Conservation (phyloP, 2,797 vertebrate genomes). For the Myotis vivesi region DNA sequence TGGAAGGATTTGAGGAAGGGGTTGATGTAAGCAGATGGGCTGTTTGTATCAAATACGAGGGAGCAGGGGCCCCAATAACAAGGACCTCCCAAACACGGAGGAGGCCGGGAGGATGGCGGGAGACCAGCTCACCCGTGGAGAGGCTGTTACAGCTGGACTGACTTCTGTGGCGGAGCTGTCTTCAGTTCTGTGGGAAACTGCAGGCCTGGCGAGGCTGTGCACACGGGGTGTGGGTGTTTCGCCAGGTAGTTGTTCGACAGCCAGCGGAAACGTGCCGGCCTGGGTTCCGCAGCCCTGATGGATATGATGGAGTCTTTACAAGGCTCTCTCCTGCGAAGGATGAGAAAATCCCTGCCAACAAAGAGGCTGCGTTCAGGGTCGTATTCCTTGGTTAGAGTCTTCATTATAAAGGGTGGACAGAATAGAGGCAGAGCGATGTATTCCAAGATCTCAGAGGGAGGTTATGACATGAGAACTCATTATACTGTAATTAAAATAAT, state of each 20-base stretch:
- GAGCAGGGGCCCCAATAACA: background rate
- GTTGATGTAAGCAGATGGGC: slow-evolving; percentile 33
- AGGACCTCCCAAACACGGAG: background rate
- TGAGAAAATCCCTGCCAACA: background rate
- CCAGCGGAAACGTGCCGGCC: background rate
- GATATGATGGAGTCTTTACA: background rate
- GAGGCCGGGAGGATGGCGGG: background rate
- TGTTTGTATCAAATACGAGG: background rate
- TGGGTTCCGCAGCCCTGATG: background rate
- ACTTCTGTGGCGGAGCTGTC: slow-evolving; percentile 57
- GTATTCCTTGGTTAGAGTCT: background rate
- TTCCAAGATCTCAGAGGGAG: slow-evolving; percentile 37
- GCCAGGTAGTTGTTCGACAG: background rate
- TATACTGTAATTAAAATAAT: slow-evolving; percentile 37
- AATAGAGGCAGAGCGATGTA: background rate
- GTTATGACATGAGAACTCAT: slow-evolving; percentile 31
- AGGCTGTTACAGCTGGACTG: slow-evolving; percentile 33
- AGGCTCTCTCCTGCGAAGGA: background rate
- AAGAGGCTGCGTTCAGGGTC: background rate
- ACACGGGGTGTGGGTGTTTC: background rate
- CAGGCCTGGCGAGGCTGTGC: background rate
- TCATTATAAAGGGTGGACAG: background rate
- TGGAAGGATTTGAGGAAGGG: slow-evolving; percentile 46
- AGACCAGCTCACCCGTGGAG: slow-evolving; percentile 52
- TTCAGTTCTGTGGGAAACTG: background rate